Evolutionary conservation across 64 coral and sea anemone species (phyloP), one percentile per base, ranked within the genome.

Genomic region (Stylophora pistillata): DNA sequence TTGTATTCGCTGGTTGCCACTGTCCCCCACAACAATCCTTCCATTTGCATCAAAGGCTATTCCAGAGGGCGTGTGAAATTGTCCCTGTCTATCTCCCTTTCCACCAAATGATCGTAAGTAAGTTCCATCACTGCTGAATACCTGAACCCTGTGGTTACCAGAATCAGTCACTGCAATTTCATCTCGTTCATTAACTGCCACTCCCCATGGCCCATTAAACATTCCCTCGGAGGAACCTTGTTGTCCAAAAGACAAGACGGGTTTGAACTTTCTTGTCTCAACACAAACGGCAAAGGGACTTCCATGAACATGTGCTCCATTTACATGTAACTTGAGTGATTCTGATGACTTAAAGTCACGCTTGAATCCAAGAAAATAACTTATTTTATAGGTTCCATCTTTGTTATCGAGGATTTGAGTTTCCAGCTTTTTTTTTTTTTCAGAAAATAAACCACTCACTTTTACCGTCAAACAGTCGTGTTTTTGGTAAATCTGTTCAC

Each of bases 91-190:
- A 68, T 25, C 64, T 25, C 53, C 53, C 74, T 56, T 26, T 56
- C 7, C 13, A 56, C 74, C 74, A 77, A 77, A 55, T 25, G 74
- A 55, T 29, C 53, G 55, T 26, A 77, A n/a, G 14, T 75, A 52
- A 41, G 73, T 75, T 52, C 32, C 73, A 75, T 53, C 31, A 52
- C 73, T 75, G 18, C 18, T 41, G 15, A 75, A 75, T 75, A 75
- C 15, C 17, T 75, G 73, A 41, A 75, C 11, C 13, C 33, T 75
- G 23, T 55, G 21, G 18, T 23, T 77, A 77, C 6, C 74, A 56
- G 9, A 2, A 4, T 55, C 74, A 77, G 47, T 25, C 33, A 77
- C 52, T 77, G 86, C 74, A 54, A 88, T 88, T 23, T 88, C 74
- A 77, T 76, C 28, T 0, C 15, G n/a, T 37, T 88, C 71, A 62